These are phyloP conservation scores for Polydrusus tereticollis DNA, from an alignment of 2,888 invertebrate genomes.

Conservation along the genomic window DNA sequence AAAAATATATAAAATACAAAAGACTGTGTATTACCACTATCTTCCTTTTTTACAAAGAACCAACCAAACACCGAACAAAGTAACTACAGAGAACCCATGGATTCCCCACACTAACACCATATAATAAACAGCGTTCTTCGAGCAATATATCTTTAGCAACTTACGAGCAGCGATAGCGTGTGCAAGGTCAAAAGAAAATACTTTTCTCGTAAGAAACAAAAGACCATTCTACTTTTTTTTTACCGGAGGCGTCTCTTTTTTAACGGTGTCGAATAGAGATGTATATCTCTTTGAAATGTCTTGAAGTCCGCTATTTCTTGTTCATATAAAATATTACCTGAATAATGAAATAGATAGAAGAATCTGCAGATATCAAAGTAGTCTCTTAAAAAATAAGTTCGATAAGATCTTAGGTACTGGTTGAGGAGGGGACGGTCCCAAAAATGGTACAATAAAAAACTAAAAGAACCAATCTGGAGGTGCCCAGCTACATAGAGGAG, in stretches of 20 bases:
- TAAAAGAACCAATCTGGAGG: too few relatives aligned
- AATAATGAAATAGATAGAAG: too few relatives aligned
- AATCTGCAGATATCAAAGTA: too few relatives aligned
- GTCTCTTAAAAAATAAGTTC: too few relatives aligned
- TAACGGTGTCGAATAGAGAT: conserved; percentile 15
- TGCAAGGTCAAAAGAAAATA: conserved; percentile 27
- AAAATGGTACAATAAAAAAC: too few relatives aligned
- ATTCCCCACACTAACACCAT: conserved; percentile 9
- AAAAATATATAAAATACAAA: too few relatives aligned
- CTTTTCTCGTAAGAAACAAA: conserved; percentile 27
- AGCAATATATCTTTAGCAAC: conserved; percentile 2
- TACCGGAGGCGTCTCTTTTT: conserved; percentile 9
- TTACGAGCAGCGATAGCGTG: conserved; percentile 9
- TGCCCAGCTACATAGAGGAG: too few relatives aligned
- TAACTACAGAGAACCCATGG: not conserved
- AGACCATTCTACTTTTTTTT: conserved; percentile 15
- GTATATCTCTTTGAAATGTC: conserved; percentile 22
- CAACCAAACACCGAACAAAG: not conserved
- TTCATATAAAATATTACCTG: not conserved
- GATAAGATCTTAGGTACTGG: too few relatives aligned
- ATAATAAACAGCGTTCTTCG: conserved; percentile 5
- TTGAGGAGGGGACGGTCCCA: too few relatives aligned
- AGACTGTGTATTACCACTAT: too few relatives aligned
- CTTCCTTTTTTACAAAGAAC: not conserved
- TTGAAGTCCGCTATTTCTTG: not conserved